Percentiles rank a stretch among this genome's conserved stretches.
Evolutionary conservation across 2,888 invertebrate species (phyloP).

Genomic region (Adelognathus sp.): DNA sequence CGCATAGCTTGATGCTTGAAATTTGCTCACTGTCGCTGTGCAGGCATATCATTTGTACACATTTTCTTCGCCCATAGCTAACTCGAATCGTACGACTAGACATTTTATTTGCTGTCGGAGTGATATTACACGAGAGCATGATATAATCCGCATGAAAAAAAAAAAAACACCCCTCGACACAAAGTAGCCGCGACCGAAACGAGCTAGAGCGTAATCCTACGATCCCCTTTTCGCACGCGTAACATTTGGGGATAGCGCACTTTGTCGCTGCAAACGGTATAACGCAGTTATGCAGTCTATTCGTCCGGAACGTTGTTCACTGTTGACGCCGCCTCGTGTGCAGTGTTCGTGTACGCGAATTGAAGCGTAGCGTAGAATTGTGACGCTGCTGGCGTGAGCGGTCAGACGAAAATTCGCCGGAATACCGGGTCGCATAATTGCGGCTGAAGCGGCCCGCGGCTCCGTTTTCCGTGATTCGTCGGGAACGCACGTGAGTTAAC

Average conservation of each 20-base stretch:
- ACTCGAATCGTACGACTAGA: conserved; percentile 1
- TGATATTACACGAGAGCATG: conserved; percentile 26
- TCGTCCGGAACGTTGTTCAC: not conserved
- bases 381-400: not conserved
- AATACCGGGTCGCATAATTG: conserved; percentile 40
- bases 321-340: not conserved
- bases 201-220: conserved; percentile 29
- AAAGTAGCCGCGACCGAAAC: conserved; percentile 35
- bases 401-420: conserved; percentile 10
- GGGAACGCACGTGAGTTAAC: conserved; percentile 34
- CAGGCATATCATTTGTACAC: not conserved
- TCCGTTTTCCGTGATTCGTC: conserved; percentile 35
- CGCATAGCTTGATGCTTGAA: not conserved
- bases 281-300: not conserved
- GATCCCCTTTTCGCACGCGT: not conserved
- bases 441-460: not conserved
- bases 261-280: not conserved
- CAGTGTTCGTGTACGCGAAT: not conserved
- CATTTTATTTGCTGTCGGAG: conserved; percentile 39
- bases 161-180: conserved; percentile 13
- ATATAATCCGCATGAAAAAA: conserved; percentile 38
- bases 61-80: conserved; percentile 17
- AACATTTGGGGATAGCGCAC: not conserved
- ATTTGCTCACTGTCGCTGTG: conserved; percentile 18
- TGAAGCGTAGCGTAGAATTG: not conserved